Base-by-base conservation (phyloP, 2,113 vertebrate species). In the Passer domesticus region DNA sequence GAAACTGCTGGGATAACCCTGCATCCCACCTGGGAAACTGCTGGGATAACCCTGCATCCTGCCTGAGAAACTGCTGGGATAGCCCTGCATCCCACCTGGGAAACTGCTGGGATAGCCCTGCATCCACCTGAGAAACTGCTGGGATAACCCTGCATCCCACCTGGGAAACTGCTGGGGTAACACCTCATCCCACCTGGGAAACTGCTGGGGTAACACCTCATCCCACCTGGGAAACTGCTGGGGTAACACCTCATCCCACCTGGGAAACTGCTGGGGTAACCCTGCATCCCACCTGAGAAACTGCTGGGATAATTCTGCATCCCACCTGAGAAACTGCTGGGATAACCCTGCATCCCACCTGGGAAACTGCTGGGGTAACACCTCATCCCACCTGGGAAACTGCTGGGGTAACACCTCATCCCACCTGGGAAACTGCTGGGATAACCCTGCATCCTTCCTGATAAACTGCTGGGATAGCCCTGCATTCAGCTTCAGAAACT, bases 261-360 rank as follows among this genome's bases (percentile, higher is more conserved):
- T 4, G 12, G 3, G 30, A 7, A 37, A 22, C 35, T 52, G 14
- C 49, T 53, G 67, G n/a, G 9, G 39, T 39, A 50, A 4, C 25
- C 24, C 25, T 21, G n/a, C n/a, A n/a, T n/a, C n/a, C n/a, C n/a
- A n/a, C n/a, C n/a, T n/a, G n/a, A n/a, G n/a, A n/a, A n/a, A n/a
- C n/a, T n/a, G n/a, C n/a, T n/a, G n/a, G n/a, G 0, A n/a, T 23
- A 21, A 9, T 3, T 0, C 28, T 27, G 25, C 35, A 70, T 23
- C 15, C 49, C 1, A 0, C 43, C 25, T 22, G 25, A 4, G 23
- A 28, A 27, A 28, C 13, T 74, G 13, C 39, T 46, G 53, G 41
- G 3, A 46, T 28, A 58, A 21, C 10, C 0, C 39, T 30, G 25
- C 6, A 72, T 53, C 15, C 69, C 0, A 1, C 25, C n/a, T 4